Conservation (phyloP, 2,797 vertebrate genomes). For the Corythornis leucogaster region DNA sequence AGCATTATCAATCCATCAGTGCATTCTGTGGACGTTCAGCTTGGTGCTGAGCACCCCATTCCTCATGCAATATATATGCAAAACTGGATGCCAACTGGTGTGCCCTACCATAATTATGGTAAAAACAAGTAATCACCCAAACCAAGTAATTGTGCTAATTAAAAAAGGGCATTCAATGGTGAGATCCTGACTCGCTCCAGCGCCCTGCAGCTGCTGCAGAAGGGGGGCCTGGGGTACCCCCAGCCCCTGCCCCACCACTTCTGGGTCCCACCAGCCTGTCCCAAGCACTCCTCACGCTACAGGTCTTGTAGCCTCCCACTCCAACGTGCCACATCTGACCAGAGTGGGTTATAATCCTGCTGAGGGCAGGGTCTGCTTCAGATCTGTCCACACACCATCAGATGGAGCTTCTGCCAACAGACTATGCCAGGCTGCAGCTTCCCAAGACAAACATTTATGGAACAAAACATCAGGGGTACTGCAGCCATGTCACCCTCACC, state of each 20-base stretch:
- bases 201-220: not conserved
- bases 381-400: not conserved
- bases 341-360: not conserved
- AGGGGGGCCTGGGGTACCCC: not conserved
- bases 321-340: not conserved
- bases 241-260: fast-evolving
- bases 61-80: not conserved
- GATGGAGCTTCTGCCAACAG: fast-evolving
- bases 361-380: not conserved
- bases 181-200: not conserved
- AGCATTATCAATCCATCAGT: not conserved
- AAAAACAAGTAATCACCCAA: not conserved
- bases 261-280: not conserved
- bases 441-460: not conserved
- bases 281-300: not conserved
- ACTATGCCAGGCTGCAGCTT: not conserved
- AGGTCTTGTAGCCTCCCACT: not conserved
- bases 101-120: too few species aligned
- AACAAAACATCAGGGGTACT: not conserved
- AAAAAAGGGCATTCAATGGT: not conserved
- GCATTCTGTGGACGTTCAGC: not conserved
- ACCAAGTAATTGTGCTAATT: not conserved
- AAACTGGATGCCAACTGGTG: not conserved
- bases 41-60: fast-evolving
- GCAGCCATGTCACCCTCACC: not conserved